Evolutionary conservation across 2,888 invertebrate species (phyloP).

Genomic region (Toxonevra muliebris): DNA sequence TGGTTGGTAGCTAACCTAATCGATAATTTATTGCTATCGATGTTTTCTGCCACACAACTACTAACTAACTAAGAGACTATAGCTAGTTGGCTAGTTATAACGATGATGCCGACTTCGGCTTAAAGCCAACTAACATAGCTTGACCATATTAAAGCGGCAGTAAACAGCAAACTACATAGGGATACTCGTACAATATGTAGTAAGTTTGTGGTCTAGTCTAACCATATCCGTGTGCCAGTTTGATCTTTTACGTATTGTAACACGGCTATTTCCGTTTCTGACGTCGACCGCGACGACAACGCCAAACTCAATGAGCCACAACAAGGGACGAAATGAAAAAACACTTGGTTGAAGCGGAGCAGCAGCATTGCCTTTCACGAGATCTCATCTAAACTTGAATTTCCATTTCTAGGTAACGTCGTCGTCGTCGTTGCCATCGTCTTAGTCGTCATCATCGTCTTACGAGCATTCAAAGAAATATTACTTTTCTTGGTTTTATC

Average conservation of each 20-base stretch:
- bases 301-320: no score
- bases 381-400: conserved; percentile 37
- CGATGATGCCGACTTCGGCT: background rate
- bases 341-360: no score
- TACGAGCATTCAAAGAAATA: conserved; percentile 34
- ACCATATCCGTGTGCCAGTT: background rate
- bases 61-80: no score
- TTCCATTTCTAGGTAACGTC: conserved; percentile 41
- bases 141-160: background rate
- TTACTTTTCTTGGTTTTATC: conserved; percentile 33
- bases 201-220: background rate
- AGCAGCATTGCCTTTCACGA: no score
- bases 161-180: conserved; percentile 1
- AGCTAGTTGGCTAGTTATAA: background rate
- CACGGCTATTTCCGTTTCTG: conserved; percentile 24
- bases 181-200: no score
- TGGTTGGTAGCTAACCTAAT: conserved; percentile 49
- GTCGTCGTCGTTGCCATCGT: conserved; percentile 9
- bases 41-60: conserved; percentile 36
- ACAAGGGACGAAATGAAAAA: no score
- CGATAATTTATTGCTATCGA: conserved; percentile 60
- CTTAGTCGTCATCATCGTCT: conserved; percentile 6
- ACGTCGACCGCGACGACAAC: background rate
- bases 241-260: conserved; percentile 18
- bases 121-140: background rate